Conservation (phyloP, 2,888 invertebrate species). For the Trichacis sp. region DNA sequence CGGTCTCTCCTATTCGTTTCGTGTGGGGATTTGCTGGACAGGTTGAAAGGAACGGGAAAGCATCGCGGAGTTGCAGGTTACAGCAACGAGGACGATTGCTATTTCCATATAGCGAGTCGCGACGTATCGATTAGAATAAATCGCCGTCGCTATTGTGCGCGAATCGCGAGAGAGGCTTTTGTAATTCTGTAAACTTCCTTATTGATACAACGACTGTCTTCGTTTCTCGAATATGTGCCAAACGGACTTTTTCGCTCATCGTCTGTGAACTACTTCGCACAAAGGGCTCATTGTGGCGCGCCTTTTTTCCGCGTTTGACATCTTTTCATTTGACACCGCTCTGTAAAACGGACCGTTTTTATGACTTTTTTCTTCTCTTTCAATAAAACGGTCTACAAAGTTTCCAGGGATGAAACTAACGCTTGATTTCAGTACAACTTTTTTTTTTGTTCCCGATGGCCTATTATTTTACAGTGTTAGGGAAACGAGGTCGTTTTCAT, state of each 20-base stretch:
- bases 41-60: constrained; percentile 21
- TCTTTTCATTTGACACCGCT: background rate
- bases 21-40: constrained; percentile 13
- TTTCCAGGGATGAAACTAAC: too few relatives aligned
- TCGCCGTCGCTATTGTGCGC: constrained; percentile 28
- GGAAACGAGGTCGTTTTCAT: too few relatives aligned
- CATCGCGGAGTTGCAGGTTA: constrained; percentile 24
- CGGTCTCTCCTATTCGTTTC: too few relatives aligned
- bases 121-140: constrained; percentile 43
- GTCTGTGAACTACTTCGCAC: constrained; percentile 38
- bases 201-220: constrained; percentile 40
- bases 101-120: constrained; percentile 36
- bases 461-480: too few relatives aligned
- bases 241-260: constrained; percentile 32
- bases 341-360: background rate
- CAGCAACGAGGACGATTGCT: constrained; percentile 30
- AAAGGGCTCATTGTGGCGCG: constrained; percentile 36
- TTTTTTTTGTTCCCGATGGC: too few relatives aligned
- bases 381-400: too few relatives aligned
- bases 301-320: constrained; percentile 21
- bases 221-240: constrained; percentile 37
- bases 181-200: constrained; percentile 40
- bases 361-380: background rate
- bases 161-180: constrained; percentile 37
- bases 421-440: too few relatives aligned